A percentile compares a stretch with the other conserved stretches of the same genome.
These are phyloP conservation scores for Sinella curviseta DNA, from an alignment of 1,140 invertebrate genomes.

Conservation along the genomic window DNA sequence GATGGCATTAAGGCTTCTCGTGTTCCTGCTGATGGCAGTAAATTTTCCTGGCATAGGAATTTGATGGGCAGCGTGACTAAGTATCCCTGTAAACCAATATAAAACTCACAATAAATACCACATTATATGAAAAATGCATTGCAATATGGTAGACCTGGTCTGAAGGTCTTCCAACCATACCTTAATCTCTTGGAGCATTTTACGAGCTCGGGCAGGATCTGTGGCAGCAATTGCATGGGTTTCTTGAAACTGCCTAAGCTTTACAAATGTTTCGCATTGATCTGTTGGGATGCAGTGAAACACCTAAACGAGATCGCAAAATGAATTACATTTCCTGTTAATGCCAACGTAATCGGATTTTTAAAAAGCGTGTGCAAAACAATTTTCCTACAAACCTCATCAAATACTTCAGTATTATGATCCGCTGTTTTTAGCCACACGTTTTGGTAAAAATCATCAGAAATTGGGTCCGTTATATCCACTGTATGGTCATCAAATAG, in stretches of 20 bases:
- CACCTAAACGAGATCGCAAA: constrained; percentile 59
- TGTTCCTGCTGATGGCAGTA: constrained; percentile 71
- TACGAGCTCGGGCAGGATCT: constrained; percentile 69
- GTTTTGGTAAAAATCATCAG: constrained; percentile 74
- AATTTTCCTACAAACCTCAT: no score
- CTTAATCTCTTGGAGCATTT: constrained; percentile 70
- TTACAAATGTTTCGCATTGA: constrained; percentile 70
- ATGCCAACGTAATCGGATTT: no score
- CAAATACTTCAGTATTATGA: constrained; percentile 81
- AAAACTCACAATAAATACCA: neutral
- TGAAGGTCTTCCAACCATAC: constrained; percentile 55
- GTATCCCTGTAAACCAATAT: constrained; percentile 65
- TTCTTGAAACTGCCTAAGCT: constrained; percentile 72
- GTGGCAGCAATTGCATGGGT: constrained; percentile 64
- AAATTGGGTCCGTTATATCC: constrained; percentile 68
- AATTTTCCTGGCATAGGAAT: constrained; percentile 78
- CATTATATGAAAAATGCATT: no score
- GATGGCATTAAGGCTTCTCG: constrained; percentile 68
- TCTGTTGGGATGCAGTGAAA: constrained; percentile 84
- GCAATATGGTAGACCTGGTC: no score
- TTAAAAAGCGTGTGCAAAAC: neutral
- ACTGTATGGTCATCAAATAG: constrained; percentile 57
- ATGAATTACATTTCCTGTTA: no score
- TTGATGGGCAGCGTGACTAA: constrained; percentile 81
- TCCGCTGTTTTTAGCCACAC: constrained; percentile 76